Base-by-base conservation (phyloP, 2,797 vertebrate genomes). In the Mareca penelope region DNA sequence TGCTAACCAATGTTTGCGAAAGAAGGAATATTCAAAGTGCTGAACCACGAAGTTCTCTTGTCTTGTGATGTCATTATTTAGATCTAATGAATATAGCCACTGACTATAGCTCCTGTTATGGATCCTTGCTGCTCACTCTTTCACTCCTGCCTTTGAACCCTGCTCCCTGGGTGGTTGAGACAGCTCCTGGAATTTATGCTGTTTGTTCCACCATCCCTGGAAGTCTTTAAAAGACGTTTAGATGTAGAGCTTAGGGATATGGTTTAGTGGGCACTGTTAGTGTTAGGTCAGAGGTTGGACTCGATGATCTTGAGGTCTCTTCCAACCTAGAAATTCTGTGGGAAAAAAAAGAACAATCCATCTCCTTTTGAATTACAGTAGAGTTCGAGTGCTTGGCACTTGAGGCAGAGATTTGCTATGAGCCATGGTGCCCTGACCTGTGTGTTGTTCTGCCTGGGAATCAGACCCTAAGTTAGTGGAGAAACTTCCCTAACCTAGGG, bases 361-460 rank as follows among this genome's bases (percentile, higher is more conserved):
- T 39, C 19, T 42, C 9, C 23, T 29, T 69, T 79, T 33, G 18
- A 64, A 44, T 44, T 55, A 44, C 4, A 17, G 26, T 7, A 28
- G 21, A 40, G 16, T 14, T 37, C 40, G 18, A 63, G 31, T 17
- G 6, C 16, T 72, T 28, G 39, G 12, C 8, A 31, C 33, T 60
- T 0, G 0, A 28, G 44, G 28, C 2, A 3, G 16, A 55, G 37
- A 24, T 68, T 71, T 31, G 14, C 0, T 0, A 46, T 39, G 17
- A 39, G n/a, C 59, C 29, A 14, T 24, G 1, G 0, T 80, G 67
- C 35, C 40, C 18, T 76, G 35, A 57, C 31, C 24, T 35, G 26
- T 15, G 26, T n/a, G 35, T 22, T 35, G 21, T 68, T 16, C 22
- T 7, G 6, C n/a, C 31, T 4, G 2, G 40, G 18, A 84, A 42